Conservation (phyloP, 2,888 invertebrate species). For the Acronicta alni region DNA sequence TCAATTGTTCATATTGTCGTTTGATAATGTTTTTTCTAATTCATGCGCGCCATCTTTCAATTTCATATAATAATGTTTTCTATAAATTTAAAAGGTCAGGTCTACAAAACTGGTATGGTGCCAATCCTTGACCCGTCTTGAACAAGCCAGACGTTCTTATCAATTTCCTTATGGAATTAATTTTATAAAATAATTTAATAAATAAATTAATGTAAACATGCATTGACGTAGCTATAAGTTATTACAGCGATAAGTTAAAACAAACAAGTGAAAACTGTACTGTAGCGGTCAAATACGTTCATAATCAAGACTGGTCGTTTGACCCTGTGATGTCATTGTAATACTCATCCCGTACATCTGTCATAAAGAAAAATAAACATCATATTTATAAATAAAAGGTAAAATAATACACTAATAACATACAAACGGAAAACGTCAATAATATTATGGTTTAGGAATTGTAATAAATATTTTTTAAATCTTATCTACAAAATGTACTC, state of each 20-base stretch:
- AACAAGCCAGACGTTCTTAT: conserved; percentile 59
- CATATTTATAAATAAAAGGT: conserved; percentile 44
- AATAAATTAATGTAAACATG: conserved; percentile 66
- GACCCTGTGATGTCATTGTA: conserved; percentile 63
- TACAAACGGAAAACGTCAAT: conserved; percentile 27
- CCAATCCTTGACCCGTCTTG: conserved; percentile 53
- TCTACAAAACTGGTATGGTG: conserved; percentile 7
- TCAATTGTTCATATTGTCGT: conserved; percentile 7
- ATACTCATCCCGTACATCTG: conserved; percentile 34
- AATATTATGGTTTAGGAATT: conserved; percentile 2
- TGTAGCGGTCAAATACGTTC: conserved; percentile 60
- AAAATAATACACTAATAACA: conserved; percentile 21
- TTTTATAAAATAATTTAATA: conserved; percentile 58
- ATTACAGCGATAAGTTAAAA: conserved; percentile 58
- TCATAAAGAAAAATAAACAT: conserved; percentile 48
- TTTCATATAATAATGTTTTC: conserved; percentile 11
- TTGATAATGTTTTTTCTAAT: conserved; percentile 14
- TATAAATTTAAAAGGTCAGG: conserved; percentile 12
- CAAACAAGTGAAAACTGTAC: conserved; percentile 61
- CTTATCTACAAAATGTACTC: conserved; percentile 2
- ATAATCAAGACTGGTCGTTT: conserved; percentile 56
- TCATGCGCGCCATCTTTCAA: conserved; percentile 2
- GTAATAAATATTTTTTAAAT: neutral
- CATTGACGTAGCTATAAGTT: conserved; percentile 68
- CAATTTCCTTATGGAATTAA: conserved; percentile 63